Evolutionary conservation across 2,113 vertebrate genomes (phyloP), one percentile per base, ranked within the genome.

Genomic region (Copsychus sechellarum): DNA sequence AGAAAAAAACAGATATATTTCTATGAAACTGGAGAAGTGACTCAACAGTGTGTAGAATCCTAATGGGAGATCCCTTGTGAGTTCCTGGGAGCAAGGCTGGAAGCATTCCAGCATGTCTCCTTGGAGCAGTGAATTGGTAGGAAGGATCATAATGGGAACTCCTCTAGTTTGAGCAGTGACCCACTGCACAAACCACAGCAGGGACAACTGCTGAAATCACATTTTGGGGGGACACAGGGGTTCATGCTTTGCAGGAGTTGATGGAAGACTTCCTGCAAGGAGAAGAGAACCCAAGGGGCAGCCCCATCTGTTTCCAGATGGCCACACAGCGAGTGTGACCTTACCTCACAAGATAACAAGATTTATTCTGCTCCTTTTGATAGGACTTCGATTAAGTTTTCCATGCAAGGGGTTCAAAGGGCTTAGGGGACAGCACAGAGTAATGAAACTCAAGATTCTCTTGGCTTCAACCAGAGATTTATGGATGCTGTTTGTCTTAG

Each of bases 261-360:
- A 96, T 96, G 93, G 80, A 96, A 92, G 72, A 86, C 92, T 97
- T 97, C 96, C 95, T 92, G 69, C 31, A 50, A 92, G 79, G 72
- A 90, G 82, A 81, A 69, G 88, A 67, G 51, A 93, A 90, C 88
- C 82, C 81, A 64, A 82, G 57, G 69, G 90, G 31, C 61, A 67
- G 15, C 82, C 33, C 65, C 42, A 38, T 85, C 58, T 61, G 26
- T 40, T 82, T 74, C 90, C 81, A 94, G 80, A 78, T 0, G 19
- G 53, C 94, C 92, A 94, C 92, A 88, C 95, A 96, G 60, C 2
- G 12, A 79, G 72, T 24, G 45, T 50, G 61, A 71, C 90, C 69
- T 73, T 19, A 43, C 73, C 51, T 74, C 70, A 83, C 50, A 38
- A 81, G 80, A 92, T 29, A 86, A 74, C 1, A 31, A 96, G 79